Conservation (phyloP, 2,888 invertebrate genomes). For the Dryomyza anilis region DNA sequence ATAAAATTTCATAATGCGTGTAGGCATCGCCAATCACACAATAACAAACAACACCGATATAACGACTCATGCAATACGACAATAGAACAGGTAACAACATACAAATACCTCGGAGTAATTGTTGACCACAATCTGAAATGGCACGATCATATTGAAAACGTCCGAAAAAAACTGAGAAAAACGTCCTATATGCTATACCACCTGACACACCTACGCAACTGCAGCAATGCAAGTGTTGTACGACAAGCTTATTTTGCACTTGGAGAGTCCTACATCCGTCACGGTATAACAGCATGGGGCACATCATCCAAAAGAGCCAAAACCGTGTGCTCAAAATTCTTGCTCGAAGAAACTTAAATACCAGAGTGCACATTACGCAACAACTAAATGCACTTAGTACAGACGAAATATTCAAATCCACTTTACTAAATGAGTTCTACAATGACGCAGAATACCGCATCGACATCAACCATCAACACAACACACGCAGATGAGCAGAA, state of each 20-base stretch:
- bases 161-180: not conserved
- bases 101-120: too few species aligned
- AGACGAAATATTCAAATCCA: not conserved
- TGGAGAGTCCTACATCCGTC: not conserved
- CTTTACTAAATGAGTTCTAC: not conserved
- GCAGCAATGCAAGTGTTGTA: too few species aligned
- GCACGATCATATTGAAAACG: not conserved
- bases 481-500: not conserved
- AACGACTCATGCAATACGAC: not conserved
- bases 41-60: not conserved
- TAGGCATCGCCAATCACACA: not conserved
- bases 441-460: not conserved
- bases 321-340: not conserved
- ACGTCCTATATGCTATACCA: not conserved
- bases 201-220: too few species aligned
- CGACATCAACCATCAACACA: not conserved
- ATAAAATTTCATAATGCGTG: not conserved
- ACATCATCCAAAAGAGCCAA: not conserved
- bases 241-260: not conserved
- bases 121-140: not conserved
- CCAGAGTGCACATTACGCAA: not conserved
- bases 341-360: not conserved
- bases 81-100: too few species aligned
- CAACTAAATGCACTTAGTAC: not conserved
- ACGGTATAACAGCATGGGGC: not conserved